phyloP scores from a whole-genome alignment of 2,797 vertebrate species.

The Hozukius guyotensis region DNA sequence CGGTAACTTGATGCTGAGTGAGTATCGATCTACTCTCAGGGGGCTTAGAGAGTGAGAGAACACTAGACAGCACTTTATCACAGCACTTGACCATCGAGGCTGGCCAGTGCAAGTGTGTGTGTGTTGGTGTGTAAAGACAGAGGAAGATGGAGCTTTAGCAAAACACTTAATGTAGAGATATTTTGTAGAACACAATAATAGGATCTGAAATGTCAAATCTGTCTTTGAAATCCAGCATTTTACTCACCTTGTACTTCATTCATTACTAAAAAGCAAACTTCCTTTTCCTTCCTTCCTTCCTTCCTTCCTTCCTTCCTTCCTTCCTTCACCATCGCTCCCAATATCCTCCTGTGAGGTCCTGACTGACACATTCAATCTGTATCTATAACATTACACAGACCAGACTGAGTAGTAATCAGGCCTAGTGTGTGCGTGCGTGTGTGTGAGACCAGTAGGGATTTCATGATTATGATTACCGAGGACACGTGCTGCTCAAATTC shows the following conservation, averaged over 20 bases:
- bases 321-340: slow-evolving; percentile 38
- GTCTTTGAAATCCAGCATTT: not conserved
- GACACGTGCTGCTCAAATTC: slow-evolving; percentile 74
- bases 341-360: slow-evolving; percentile 72
- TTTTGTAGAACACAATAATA: not conserved
- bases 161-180: slow-evolving; percentile 1
- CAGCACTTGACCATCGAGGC: slow-evolving; percentile 69
- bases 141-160: not conserved
- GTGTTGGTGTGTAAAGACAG: slow-evolving; percentile 4
- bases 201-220: not conserved
- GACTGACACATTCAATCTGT: slow-evolving; percentile 70
- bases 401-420: slow-evolving; percentile 70
- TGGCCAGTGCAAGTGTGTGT: slow-evolving; percentile 20
- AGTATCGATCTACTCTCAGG: slow-evolving; percentile 79
- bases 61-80: slow-evolving; percentile 79
- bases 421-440: slow-evolving; percentile 18
- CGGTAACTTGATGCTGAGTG: slow-evolving; percentile 73
- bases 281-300: slow-evolving; percentile 45
- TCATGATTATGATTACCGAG: slow-evolving; percentile 74
- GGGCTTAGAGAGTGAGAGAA: slow-evolving; percentile 71
- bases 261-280: slow-evolving; percentile 1
- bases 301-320: slow-evolving; percentile 39
- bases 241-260: not conserved
- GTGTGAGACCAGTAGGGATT: slow-evolving; percentile 58
- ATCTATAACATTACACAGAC: slow-evolving; percentile 66